Evolutionary conservation across 2,113 vertebrate genomes (phyloP), one percentile per base, ranked within the genome.

Genomic region (Nesoenas mayeri): DNA sequence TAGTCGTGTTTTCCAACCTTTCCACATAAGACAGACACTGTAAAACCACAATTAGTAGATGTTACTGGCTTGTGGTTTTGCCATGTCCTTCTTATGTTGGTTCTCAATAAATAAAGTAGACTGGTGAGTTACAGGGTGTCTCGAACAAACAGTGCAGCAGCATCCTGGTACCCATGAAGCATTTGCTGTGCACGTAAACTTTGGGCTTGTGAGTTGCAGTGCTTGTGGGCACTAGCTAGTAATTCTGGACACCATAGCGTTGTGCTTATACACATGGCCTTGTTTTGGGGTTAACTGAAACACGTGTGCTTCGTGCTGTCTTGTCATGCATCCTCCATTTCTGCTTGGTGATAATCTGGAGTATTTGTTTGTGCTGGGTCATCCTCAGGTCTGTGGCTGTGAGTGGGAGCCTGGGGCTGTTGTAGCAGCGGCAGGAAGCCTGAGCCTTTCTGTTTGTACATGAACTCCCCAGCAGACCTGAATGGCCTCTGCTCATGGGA

Each of bases 401-500:
- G 20, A 8, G 7, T 36, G 60, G 1, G 44, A 88, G 78, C 79
- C 66, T 34, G 38, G 10, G 44, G 32, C 7, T 5, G 20, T 15
- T 75, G 36, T 47, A 47, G 17, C 44, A 47, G 44, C 8, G 44
- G 44, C 44, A 47, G 82, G 75, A 71, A 71, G 65, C 64, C 13
- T 0, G 5, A 91, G 60, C 85, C 75, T 77, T 47, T 47, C 40
- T 81, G 50, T 34, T 50, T 21, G 29, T 36, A 21, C 42, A 4
- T 29, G 7, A 70, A 44, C 81, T 81, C 48, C 47, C 15, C 64
- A 70, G 26, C 66, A 91, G 42, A 29, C 44, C 67, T 56, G 86
- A 70, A 10, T 48, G 88, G 88, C 90, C 56, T 85, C 48, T 93
- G 90, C 85, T 96, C 57, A 60, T 88, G 88, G 95, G 72, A 72